Percentiles rank a stretch among this genome's conserved stretches.
Conservation (phyloP, 2,888 invertebrate species). For the Platerodrilus igneus region DNA sequence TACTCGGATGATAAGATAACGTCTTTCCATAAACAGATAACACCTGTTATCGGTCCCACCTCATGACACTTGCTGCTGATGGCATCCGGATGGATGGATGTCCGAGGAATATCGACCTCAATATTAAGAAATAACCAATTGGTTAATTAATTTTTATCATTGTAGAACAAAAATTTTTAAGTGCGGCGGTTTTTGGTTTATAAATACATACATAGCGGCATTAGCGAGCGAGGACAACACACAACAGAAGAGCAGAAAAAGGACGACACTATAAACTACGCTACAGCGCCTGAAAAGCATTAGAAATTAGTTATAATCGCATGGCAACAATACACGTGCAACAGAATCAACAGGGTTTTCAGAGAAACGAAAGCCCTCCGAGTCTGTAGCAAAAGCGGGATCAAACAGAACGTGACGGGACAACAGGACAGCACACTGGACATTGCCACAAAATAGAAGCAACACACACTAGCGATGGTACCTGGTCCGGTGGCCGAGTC, state of each 20-base stretch:
- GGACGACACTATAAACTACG: constrained; percentile 27
- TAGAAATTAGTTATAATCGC: constrained; percentile 28
- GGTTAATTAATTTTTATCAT: too few species aligned
- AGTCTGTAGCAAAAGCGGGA: constrained; percentile 23
- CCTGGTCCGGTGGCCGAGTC: constrained; percentile 35
- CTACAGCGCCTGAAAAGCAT: constrained; percentile 32
- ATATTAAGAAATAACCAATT: too few species aligned
- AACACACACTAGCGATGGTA: constrained; percentile 34
- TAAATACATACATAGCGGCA: too few species aligned
- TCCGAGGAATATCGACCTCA: too few species aligned
- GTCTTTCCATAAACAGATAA: constrained; percentile 18
- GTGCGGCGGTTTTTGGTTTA: too few species aligned
- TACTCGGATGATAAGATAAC: constrained; percentile 22
- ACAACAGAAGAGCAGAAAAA: constrained; percentile 29
- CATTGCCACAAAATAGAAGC: constrained; percentile 35
- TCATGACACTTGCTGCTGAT: constrained; percentile 18
- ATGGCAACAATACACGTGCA: constrained; percentile 24
- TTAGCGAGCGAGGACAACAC: constrained; percentile 28
- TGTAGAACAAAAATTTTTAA: too few species aligned
- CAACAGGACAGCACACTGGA: constrained; percentile 29
- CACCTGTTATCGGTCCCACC: constrained; percentile 28
- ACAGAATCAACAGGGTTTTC: constrained; percentile 11
- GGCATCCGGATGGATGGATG: constrained; percentile 11
- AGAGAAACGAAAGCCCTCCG: constrained; percentile 5
- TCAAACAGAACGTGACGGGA: constrained; percentile 32